Conservation (phyloP, 2,888 invertebrate genomes). For the Oscheius sp. region DNA sequence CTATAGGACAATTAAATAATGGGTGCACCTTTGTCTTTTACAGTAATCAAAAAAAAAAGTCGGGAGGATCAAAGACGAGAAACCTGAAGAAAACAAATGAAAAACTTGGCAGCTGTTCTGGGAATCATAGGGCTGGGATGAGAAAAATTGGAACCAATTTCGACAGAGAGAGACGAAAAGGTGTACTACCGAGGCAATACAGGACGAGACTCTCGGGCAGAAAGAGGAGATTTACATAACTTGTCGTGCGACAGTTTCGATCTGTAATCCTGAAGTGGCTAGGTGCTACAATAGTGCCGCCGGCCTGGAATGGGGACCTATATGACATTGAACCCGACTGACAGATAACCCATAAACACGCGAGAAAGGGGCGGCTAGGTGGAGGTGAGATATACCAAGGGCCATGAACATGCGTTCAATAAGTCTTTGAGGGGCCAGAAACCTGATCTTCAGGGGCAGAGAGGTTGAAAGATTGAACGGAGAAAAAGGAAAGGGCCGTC, state of each 20-base stretch:
- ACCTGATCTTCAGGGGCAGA: background rate
- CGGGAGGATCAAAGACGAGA: too few relatives aligned
- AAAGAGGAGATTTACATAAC: slow-evolving; percentile 27
- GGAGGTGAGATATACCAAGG: background rate
- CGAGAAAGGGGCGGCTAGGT: too few relatives aligned
- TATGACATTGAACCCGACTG: slow-evolving; percentile 26
- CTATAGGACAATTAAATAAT: background rate
- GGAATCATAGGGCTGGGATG: too few relatives aligned
- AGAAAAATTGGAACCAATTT: too few relatives aligned
- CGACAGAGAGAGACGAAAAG: too few relatives aligned
- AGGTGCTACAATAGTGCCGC: slow-evolving; percentile 27
- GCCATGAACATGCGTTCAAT: background rate
- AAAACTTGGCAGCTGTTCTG: too few relatives aligned
- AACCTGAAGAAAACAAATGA: too few relatives aligned
- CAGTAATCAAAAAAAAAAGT: too few relatives aligned
- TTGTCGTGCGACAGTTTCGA: slow-evolving; percentile 32
- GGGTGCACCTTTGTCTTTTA: too few relatives aligned
- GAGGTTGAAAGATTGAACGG: slow-evolving; percentile 11
- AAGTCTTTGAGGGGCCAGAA: too few relatives aligned
- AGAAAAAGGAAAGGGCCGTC: slow-evolving; percentile 1
- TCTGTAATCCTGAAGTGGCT: slow-evolving; percentile 26
- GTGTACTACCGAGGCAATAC: too few relatives aligned
- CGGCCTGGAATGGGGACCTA: background rate
- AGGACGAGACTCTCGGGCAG: too few relatives aligned
- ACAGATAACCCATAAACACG: slow-evolving; percentile 32